A percentile compares a stretch with the other conserved stretches of the same genome.
Conservation (phyloP, 2,888 invertebrate species). For the Cactoblastis cactorum region DNA sequence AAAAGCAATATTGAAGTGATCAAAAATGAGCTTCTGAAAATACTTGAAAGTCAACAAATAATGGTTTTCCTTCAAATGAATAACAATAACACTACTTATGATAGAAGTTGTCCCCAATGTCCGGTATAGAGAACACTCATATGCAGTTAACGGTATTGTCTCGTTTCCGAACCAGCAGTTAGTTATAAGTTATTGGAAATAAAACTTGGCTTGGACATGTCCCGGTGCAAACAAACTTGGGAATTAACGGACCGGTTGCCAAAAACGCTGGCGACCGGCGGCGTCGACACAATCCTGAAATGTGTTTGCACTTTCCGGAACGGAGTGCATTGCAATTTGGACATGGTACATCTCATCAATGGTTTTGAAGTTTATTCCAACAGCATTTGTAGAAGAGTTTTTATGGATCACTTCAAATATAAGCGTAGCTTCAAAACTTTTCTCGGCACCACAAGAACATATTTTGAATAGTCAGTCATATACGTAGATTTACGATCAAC, state of each 20-base stretch:
- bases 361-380: background rate
- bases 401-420: too few species aligned
- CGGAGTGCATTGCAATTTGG: constrained; percentile 17
- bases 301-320: constrained; percentile 33
- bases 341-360: background rate
- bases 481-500: too few species aligned
- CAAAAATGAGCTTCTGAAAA: constrained; percentile 4
- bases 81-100: constrained; percentile 14
- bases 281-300: constrained; percentile 33
- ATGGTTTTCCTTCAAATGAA: constrained; percentile 1
- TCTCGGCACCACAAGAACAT: too few species aligned
- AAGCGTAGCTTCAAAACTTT: too few species aligned
- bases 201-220: constrained; percentile 42
- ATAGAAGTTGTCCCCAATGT: constrained; percentile 11
- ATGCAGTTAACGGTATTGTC: constrained; percentile 18
- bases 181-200: constrained; percentile 39
- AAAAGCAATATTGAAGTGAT: background rate
- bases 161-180: constrained; percentile 31
- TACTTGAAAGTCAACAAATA: constrained; percentile 5
- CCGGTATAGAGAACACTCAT: constrained; percentile 8
- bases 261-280: constrained; percentile 38
- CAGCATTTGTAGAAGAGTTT: background rate
- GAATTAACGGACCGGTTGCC: constrained; percentile 50
- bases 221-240: constrained; percentile 39
- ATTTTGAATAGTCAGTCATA: too few species aligned